Evolutionary conservation across 1,140 invertebrate species (phyloP).

Genomic region (Pararge aegeria): DNA sequence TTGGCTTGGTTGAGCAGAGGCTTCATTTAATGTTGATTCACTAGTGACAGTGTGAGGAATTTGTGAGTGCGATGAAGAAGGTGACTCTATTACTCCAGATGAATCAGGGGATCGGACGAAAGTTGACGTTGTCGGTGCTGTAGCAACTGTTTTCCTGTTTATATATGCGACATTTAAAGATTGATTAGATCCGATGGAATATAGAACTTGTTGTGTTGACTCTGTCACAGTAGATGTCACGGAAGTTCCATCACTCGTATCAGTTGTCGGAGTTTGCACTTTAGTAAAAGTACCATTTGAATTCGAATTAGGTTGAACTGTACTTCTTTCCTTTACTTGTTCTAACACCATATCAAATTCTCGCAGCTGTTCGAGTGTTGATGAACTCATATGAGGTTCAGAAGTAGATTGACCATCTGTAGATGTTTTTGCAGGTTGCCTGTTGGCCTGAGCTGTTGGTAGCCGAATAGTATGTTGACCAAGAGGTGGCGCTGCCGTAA

Average conservation of each 20-base stretch:
- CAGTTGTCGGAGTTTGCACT: conserved; percentile 43
- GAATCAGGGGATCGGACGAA: conserved; percentile 67
- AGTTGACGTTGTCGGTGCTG: conserved; percentile 52
- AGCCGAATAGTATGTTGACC: conserved; percentile 73
- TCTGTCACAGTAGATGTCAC: conserved; percentile 46
- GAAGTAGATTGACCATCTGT: conserved; percentile 55
- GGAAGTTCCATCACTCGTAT: conserved; percentile 46
- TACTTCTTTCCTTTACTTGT: conserved; percentile 88
- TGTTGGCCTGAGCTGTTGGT: conserved; percentile 56
- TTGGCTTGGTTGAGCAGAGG: conserved; percentile 40
- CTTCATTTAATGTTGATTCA: conserved; percentile 76
- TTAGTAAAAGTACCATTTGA: conserved; percentile 40
- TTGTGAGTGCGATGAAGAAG: conserved; percentile 57
- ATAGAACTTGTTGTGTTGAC: conserved; percentile 64
- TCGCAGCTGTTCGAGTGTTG: conserved; percentile 87
- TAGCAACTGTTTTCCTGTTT: conserved; percentile 60
- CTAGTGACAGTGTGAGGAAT: conserved; percentile 54
- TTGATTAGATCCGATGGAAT: conserved; percentile 71
- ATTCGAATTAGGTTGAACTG: conserved; percentile 73
- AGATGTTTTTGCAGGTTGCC: conserved; percentile 50
- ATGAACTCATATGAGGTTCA: conserved; percentile 77
- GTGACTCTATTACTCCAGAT: conserved; percentile 62
- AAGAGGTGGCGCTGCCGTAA: conserved; percentile 71
- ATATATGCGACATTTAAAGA: conserved; percentile 73
- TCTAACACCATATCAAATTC: conserved; percentile 92